Conservation (phyloP, 2,797 vertebrate genomes). For the Lateolabrax maculatus region DNA sequence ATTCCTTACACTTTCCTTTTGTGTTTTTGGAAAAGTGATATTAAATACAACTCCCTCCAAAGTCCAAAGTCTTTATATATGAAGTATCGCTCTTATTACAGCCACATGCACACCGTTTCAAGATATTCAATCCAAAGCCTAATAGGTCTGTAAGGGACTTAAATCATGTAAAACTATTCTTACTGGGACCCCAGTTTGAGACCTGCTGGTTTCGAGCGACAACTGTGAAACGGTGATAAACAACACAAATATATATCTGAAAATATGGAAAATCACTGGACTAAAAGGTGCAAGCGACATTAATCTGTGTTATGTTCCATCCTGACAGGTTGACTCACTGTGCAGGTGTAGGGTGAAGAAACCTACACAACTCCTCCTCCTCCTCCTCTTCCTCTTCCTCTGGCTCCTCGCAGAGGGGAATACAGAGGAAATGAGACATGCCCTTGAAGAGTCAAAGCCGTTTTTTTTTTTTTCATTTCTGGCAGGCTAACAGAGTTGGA, state of each 20-base stretch:
- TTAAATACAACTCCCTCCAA: no score
- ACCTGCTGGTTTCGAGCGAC: background rate
- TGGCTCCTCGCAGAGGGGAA: constrained; percentile 9
- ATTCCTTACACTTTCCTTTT: no score
- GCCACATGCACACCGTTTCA: background rate
- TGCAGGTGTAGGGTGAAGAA: constrained; percentile 15
- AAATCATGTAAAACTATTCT: background rate
- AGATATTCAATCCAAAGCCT: background rate
- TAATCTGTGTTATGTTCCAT: constrained; percentile 1
- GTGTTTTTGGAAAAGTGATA: no score
- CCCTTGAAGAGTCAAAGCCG: constrained; percentile 64
- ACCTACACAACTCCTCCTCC: background rate
- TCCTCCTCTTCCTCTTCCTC: constrained; percentile 20
- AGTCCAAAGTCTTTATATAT: no score
- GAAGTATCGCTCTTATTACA: no score
- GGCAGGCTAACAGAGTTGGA: constrained; percentile 54
- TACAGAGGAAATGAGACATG: constrained; percentile 39
- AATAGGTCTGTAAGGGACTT: background rate
- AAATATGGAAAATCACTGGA: background rate
- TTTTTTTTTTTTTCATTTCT: constrained; percentile 20
- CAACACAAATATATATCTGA: background rate
- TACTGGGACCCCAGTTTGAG: background rate
- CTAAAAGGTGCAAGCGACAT: constrained; percentile 4
- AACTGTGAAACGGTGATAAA: background rate
- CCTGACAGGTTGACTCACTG: constrained; percentile 22